Conservation (phyloP, 2,797 vertebrate species). For the Semaprochilodus insignis region DNA sequence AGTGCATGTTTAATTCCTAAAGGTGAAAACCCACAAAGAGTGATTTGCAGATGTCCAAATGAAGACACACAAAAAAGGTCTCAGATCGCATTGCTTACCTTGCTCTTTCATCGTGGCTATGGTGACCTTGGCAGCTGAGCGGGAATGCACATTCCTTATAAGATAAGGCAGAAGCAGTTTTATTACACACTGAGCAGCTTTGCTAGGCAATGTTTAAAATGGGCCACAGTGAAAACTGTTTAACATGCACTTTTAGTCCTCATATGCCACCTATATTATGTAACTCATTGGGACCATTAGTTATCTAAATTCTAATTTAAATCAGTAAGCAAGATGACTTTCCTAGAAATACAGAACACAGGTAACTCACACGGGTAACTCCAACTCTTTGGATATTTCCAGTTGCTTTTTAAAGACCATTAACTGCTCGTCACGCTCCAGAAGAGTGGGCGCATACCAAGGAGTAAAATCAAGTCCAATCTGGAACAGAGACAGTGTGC, state of each 20-base stretch:
- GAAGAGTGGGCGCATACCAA: slow-evolving; percentile 54
- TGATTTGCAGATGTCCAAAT: slow-evolving; percentile 11
- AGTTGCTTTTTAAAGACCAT: slow-evolving; percentile 67
- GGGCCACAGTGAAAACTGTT: background rate
- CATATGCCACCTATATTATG: background rate
- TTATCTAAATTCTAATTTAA: background rate
- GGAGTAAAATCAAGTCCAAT: slow-evolving; percentile 72
- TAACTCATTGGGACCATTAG: background rate
- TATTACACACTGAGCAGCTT: background rate
- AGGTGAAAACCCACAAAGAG: background rate
- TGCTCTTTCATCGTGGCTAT: slow-evolving; percentile 70
- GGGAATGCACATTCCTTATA: slow-evolving; percentile 73
- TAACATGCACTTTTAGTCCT: background rate
- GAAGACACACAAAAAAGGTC: slow-evolving; percentile 18
- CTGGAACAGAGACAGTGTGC: slow-evolving; percentile 7
- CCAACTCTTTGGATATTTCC: slow-evolving; percentile 65
- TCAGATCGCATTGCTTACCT: slow-evolving; percentile 52
- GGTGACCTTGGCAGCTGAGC: slow-evolving; percentile 65
- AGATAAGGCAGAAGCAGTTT: slow-evolving; percentile 24
- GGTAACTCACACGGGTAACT: slow-evolving; percentile 50
- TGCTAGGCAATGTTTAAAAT: background rate
- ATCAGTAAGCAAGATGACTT: background rate
- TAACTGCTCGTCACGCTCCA: slow-evolving; percentile 66
- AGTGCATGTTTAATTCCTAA: slow-evolving; percentile 62
- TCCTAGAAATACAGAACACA: background rate